These are phyloP conservation scores for Phylloscopus whistleri DNA, from an alignment of 2,113 vertebrate genomes.

Conservation along the genomic window DNA sequence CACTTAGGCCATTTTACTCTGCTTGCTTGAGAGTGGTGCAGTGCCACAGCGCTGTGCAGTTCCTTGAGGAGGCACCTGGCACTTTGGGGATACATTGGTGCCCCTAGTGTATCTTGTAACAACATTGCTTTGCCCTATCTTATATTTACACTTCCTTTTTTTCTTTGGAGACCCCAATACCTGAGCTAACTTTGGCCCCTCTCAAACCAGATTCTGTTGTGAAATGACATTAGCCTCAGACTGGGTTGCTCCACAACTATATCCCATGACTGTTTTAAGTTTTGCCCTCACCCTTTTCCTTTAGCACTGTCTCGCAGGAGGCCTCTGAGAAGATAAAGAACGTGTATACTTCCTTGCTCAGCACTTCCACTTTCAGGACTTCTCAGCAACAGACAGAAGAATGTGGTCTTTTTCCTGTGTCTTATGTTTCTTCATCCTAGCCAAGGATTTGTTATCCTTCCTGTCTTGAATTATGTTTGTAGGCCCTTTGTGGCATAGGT, in stretches of 20 bases:
- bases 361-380: background rate
- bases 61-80: background rate
- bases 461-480: background rate
- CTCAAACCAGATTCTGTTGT: background rate
- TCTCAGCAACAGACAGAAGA: background rate
- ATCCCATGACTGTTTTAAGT: background rate
- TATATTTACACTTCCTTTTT: background rate
- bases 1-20: background rate
- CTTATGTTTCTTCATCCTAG: background rate
- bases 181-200: background rate
- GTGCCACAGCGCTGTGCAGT: background rate
- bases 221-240: background rate
- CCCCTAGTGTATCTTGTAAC: background rate
- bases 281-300: background rate
- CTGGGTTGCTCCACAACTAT: background rate
- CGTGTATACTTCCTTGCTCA: background rate
- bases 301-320: background rate
- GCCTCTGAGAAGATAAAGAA: background rate
- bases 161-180: background rate
- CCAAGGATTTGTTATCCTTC: background rate
- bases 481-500: background rate
- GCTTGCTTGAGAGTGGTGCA: background rate
- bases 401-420: background rate
- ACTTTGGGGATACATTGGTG: background rate
- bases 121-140: background rate